Percentiles rank a stretch among this genome's conserved stretches.
Conservation (phyloP, 1,140 invertebrate species). For the Drosophila mauritiana region DNA sequence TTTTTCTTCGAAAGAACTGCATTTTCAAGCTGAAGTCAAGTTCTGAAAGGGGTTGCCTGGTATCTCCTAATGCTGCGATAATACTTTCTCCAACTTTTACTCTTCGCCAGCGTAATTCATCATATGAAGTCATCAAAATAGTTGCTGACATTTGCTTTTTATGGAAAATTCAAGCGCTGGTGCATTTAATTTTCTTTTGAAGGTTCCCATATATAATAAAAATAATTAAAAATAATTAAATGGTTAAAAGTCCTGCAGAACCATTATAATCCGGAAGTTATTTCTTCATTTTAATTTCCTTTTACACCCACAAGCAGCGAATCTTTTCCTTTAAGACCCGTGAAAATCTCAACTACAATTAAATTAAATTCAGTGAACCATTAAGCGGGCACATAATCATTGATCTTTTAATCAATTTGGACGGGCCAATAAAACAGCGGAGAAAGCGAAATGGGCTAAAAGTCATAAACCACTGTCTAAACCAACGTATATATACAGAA, state of each 20-base stretch:
- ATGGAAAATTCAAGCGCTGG: neutral
- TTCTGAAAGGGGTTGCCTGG: slow-evolving; percentile 3
- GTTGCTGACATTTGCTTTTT: neutral
- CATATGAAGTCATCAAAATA: slow-evolving; percentile 33
- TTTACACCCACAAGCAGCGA: neutral
- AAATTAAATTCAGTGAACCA: slow-evolving; percentile 77
- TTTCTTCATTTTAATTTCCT: slow-evolving; percentile 15
- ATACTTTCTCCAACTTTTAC: slow-evolving; percentile 43
- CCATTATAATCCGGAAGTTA: neutral
- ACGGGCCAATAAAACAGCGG: slow-evolving; percentile 56
- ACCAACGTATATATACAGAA: slow-evolving; percentile 19
- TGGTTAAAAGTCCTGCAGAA: neutral
- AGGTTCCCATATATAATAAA: no score
- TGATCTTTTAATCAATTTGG: slow-evolving; percentile 82
- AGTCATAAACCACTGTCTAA: slow-evolving; percentile 72
- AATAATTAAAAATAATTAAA: no score
- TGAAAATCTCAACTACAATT: slow-evolving; percentile 49
- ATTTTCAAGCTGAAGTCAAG: slow-evolving; percentile 22
- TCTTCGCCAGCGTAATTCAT: slow-evolving; percentile 24
- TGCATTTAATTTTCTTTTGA: no score
- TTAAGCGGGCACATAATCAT: slow-evolving; percentile 76
- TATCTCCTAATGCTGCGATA: slow-evolving; percentile 41
- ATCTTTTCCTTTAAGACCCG: slow-evolving; percentile 4
- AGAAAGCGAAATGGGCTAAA: slow-evolving; percentile 33
- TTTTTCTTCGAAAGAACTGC: slow-evolving; percentile 28